Evolutionary conservation across 2,113 vertebrate genomes (phyloP), one percentile per base, ranked within the genome.

Genomic region (Tetrax tetrax): DNA sequence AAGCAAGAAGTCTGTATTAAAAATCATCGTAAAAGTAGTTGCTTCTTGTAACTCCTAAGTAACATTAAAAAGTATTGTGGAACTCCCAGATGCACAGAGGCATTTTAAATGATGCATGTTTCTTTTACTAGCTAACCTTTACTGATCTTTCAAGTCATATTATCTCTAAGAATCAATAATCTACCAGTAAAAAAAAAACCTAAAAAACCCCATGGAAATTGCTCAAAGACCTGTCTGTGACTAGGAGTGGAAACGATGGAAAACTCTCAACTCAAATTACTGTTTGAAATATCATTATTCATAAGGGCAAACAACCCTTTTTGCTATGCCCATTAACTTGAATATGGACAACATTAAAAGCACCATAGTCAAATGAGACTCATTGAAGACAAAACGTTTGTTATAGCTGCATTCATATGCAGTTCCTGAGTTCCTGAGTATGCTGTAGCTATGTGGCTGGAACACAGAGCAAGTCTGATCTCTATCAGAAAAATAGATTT

Each of bases 151-250:
- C 70, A 35, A 83, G 93, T 51, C 59, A 1, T 77, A 84, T 94
- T 97, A 91, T 93, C 90, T 93, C 65, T 65, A 70, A 51, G 71
- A 93, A 97, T 96, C 91, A 47, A 96, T 94, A 95, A 69, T 24
- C 78, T 61, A 80, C 45, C 59, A 66, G 91, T 14, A 79, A 63
- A 86, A 93, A 76, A 60, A 57, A 41, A 14, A 13, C 41, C 71
- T 69, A 72, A 72, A 94, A 51, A 87, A 87, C 5, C 59, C 5
- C 59, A 74, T 10, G 56, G 82, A 74, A 78, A 92, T 74, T 11
- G 61, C 90, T 91, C 82, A 57, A 48, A 77, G 87, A 74, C n/a
- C 70, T 61, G 57, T 81, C 56, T 83, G n/a, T 93, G 86, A 63
- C 83, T 93, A 27, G 0, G 12, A 85, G 74, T 12, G 68, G 71